Percentiles rank a stretch among this genome's conserved stretches.
Evolutionary conservation across 2,888 invertebrate species (phyloP).

Genomic region (Slavum lentiscoides): DNA sequence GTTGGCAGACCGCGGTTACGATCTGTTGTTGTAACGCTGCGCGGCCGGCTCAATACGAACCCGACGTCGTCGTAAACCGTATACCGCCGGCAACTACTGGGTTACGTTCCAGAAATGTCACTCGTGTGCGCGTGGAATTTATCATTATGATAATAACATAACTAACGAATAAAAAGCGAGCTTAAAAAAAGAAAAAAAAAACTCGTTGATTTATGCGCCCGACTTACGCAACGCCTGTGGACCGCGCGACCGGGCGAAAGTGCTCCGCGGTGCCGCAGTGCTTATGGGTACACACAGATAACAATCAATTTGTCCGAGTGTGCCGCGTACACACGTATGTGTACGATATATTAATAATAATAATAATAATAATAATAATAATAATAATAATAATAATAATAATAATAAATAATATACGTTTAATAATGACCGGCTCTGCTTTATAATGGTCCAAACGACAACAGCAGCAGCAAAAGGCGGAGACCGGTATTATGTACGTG

Average conservation of each 20-base stretch:
- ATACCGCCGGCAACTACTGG: constrained; percentile 8
- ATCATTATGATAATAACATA: neutral
- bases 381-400: too few relatives aligned
- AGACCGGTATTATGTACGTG: constrained; percentile 9
- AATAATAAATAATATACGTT: constrained; percentile 16
- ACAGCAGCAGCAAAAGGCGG: neutral
- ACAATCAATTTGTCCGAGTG: constrained; percentile 51
- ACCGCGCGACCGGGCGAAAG: constrained; percentile 38
- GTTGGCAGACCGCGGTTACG: too few relatives aligned
- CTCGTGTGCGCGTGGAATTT: neutral
- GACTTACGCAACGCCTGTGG: constrained; percentile 27
- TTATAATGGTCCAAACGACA: constrained; percentile 19
- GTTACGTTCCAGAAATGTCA: constrained; percentile 46
- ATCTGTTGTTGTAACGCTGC: too few relatives aligned
- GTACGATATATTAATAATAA: constrained; percentile 25
- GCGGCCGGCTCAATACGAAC: too few relatives aligned
- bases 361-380: constrained; percentile 30
- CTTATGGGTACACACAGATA: constrained; percentile 10
- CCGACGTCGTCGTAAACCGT: too few relatives aligned
- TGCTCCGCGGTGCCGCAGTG: constrained; percentile 23
- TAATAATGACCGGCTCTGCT: constrained; percentile 40
- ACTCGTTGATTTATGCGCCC: constrained; percentile 48
- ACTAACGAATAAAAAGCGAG: too few relatives aligned
- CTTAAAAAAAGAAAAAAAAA: constrained; percentile 8
- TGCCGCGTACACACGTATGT: neutral